Base-by-base conservation (phyloP, 2,888 invertebrate species). In the Stramonita haemastoma region DNA sequence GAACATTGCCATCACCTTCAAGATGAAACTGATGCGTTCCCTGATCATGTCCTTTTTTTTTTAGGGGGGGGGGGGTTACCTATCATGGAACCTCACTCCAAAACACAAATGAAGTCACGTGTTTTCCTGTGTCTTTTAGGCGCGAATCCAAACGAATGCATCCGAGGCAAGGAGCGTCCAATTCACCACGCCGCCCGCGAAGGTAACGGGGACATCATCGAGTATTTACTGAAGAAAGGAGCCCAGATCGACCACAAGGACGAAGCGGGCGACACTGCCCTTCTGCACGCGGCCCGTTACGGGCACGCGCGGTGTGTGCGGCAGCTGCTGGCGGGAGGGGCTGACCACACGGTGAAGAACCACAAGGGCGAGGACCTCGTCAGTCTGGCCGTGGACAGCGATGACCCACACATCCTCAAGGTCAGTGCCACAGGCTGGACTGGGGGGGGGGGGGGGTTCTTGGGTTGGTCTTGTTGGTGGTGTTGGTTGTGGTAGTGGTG, bases 151-250 rank as follows among this genome's bases (percentile, higher is more conserved):
- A 94, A 95, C 90, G 91, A 91, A 29, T 88, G 89, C 29, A 95
- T 95, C 70, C 92, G 94, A 8, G 94, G 95, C n/a, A 94, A 94
- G 56, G 93, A 94, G 90, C 94, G 94, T 56, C 95, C 96, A 6
- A 93, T 96, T 17, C 96, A 96, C 89, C 95, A 95, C 86, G 96
- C 96, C 19, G 95, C 96, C 1, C 93, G 94, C 77, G 94, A 95
- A 92, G 96, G 96, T 26, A 93, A 94, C 90, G 91, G 93, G 0
- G 92, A 93, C 26, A 93, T 95, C 22, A 90, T 95, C 4, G 66
- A 66, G 22, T 89, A 85, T 73, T 93, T 96, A 2, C 90, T 96
- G 26, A 91, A 93, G 86, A 92, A 92, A 60, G 94, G 94, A 32
- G 95, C 95, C 1, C 88, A 91, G n/a, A 91, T 95, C 2, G 94